These are phyloP conservation scores for Falco columbarius DNA, from an alignment of 2,797 vertebrate genomes.

Conservation along the genomic window DNA sequence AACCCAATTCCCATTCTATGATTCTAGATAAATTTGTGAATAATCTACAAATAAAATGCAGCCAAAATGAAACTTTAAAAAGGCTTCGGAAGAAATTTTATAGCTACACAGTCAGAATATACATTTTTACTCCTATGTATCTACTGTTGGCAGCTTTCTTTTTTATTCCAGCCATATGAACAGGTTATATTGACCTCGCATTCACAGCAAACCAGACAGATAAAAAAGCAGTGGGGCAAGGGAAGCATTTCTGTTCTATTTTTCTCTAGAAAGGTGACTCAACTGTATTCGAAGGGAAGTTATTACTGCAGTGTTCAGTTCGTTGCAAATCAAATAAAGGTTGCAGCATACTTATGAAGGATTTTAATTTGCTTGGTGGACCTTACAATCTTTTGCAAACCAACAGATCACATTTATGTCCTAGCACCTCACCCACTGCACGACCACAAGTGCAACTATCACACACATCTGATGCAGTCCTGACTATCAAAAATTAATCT, in stretches of 20 bases:
- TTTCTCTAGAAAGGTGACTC: neutral
- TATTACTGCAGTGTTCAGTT: neutral
- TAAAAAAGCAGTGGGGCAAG: neutral
- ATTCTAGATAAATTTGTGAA: neutral
- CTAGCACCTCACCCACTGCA: neutral
- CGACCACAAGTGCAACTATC: neutral
- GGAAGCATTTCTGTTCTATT: neutral
- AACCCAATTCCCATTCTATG: neutral
- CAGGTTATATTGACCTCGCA: neutral
- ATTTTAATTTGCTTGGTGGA: neutral
- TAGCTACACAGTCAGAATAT: neutral
- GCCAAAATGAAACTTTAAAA: neutral
- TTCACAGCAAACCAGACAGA: neutral
- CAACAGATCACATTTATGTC: neutral
- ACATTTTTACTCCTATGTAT: neutral
- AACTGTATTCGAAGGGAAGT: neutral
- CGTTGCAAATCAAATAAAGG: neutral
- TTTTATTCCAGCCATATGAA: neutral
- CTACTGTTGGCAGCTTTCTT: neutral
- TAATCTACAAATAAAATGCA: neutral
- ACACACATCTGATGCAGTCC: neutral
- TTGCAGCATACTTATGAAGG: neutral
- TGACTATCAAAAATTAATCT: neutral
- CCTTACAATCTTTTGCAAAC: neutral
- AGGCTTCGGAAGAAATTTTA: neutral